Evolutionary conservation across 2,888 invertebrate genomes (phyloP), one percentile per base, ranked within the genome.

Genomic region (Chrysina gloriosa): DNA sequence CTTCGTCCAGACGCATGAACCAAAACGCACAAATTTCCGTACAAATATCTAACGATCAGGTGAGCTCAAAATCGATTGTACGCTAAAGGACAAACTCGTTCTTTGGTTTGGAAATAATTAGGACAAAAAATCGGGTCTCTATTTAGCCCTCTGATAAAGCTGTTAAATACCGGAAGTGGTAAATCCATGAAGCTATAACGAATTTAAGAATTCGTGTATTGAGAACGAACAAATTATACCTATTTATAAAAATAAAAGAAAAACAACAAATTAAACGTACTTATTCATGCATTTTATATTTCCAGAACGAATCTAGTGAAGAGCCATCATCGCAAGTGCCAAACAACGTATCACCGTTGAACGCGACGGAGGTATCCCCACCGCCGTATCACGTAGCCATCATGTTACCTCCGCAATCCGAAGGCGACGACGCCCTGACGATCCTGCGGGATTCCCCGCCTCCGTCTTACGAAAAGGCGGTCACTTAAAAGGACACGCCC

Each of bases 331-430:
- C 71, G 54, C 76, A 75, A 69, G 71, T 74, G 68, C 70, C 74
- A 71, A 71, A 63, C 31, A 72, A 69, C 64, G 36, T 74, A 16
- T 68, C 70, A 27, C 68, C 70, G 27, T 36, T 70, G 23, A 72
- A 69, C 47, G 47, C 72, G 27, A 70, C 75, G 29, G 80, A 80
- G 75, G 86, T 89, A 48, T 89, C 87, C 3, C 90, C 93, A 16
- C 93, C 93, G n/a, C 93, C 93, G 6, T 93, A 93, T 85, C 92
- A 93, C 84, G 91, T 93, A 84, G 93, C 93, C 39, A 91, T 93
- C 34, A 74, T 80, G 77, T 84, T 92, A 74, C 87, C 92, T 78
- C 91, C 92, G 65, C 87, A 87, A 58, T 79, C 82, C 27, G 77
- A 78, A 47, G 16, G 21, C 34, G 63, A 54, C 9, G 77, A 78